Evolutionary conservation across 2,113 vertebrate genomes (phyloP).

Genomic region (Antechinus stuartii): DNA sequence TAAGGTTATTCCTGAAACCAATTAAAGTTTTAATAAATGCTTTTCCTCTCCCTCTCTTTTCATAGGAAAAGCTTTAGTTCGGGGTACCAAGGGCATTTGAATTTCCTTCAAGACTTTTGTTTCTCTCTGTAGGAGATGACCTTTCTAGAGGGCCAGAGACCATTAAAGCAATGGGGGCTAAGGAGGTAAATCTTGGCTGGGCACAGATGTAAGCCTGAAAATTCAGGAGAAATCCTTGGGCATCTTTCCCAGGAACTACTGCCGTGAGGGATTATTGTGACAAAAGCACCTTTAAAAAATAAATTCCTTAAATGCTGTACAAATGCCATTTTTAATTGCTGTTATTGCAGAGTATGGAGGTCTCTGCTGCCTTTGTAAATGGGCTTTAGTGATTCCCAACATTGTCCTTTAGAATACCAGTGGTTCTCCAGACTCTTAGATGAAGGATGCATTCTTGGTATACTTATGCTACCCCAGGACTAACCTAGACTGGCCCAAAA

Average conservation of each 20-base stretch:
- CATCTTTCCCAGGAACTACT: background rate
- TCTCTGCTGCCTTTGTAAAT: background rate
- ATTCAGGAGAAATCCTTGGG: background rate
- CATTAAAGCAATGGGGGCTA: background rate
- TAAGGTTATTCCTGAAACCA: background rate
- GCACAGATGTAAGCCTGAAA: background rate
- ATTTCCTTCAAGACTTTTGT: background rate
- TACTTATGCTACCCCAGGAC: background rate
- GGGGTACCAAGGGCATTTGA: background rate
- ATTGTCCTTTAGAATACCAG: background rate
- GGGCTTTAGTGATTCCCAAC: background rate
- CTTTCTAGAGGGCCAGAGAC: background rate
- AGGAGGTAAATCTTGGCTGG: background rate
- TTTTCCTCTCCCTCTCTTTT: background rate
- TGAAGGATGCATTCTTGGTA: background rate
- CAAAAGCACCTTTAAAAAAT: background rate
- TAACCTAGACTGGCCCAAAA: background rate
- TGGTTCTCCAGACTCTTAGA: background rate
- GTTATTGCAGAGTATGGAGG: background rate
- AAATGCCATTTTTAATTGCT: background rate
- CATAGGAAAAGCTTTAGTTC: background rate
- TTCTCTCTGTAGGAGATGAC: background rate
- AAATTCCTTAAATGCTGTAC: background rate
- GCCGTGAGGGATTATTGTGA: background rate
- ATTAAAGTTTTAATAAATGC: background rate